Base-by-base conservation (phyloP, 2,113 vertebrate genomes). In the Rhinopomastus cyanomelas region DNA sequence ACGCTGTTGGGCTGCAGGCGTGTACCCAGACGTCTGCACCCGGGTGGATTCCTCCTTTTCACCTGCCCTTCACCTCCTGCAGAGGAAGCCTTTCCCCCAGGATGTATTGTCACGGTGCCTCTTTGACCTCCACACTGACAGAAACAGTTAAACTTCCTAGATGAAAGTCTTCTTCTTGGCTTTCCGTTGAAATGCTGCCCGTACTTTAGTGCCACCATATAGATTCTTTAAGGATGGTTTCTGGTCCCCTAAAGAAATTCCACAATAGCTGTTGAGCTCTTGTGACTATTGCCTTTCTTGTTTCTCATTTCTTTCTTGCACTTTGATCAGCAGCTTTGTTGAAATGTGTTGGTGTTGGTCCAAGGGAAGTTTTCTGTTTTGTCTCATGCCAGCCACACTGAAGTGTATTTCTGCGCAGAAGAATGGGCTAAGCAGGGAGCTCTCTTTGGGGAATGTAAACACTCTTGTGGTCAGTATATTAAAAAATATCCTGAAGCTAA, bases 381-480 rank as follows among this genome's bases (percentile, higher is more conserved):
- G 85, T 94, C 74, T 91, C 71, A 69, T 89, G 83, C 91, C 95
- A 96, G 66, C 66, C 76, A 65, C 27, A 16, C 62, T 89, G 53
- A 88, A 89, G 83, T 29, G 16, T 75, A 84, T 90, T 95, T 94
- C 53, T 88, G 51, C 65, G 59, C 1, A 73, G 81, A 87, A 91
- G 93, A 96, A 95, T 90, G 69, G 83, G 37, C 94, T 92, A 91
- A 78, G 81, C 88, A 86, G 90, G 86, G 90, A 94, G 92, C 75
- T 74, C 81, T 87, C 29, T 55, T 66, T 88, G 81, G 74, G 77
- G 71, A 93, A 90, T 64, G 83, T 95, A 95, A 95, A 95, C 55
- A 86, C 73, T 72, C 6, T 86, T 95, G 80, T 95, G 78, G 81
- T 87, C 90, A 90, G 42, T n/a, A 80, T 79, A 55, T 88, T 90